Evolutionary conservation across 1,140 invertebrate genomes (phyloP), one percentile per base, ranked within the genome.

Genomic region (Drosophila punjabiensis): DNA sequence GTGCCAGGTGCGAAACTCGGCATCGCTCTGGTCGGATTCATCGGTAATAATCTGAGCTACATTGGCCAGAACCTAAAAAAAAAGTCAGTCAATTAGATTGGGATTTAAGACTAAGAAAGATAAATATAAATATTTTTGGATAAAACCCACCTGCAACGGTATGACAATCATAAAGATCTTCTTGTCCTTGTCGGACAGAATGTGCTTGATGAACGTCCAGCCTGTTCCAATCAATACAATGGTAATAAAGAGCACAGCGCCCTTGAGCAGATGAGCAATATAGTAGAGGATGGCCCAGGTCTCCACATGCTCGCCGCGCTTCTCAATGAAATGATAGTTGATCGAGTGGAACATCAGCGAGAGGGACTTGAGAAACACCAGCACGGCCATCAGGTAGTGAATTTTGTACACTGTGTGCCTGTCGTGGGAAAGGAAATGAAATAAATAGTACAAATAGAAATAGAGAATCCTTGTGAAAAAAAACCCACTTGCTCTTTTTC

Each of bases 81-180:
- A 3, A 3, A 37, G 8, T 24, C 24, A 24, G 1, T 24, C 24
- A 24, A 3, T n/a, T n/a, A 37, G 4, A 33, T 13, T 5, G n/a
- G 8, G 3, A 4, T 6, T 24, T n/a, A 20, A 28, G 10, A 13
- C 3, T 14, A 13, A 1, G 13, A 8, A 13, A 11, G 18, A 10
- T 30, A 13, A 20, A n/a, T 2, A 39, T 16, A 24, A 11, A 55
- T 20, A 14, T 14, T 33, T 14, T 2, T 18, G 11, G 13, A 24
- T 10, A 4, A 16, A 33, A 69, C 48, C 90, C 91, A 98, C 98
- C 95, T 99, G 99, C 39, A 99, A 94, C 11, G 99, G 98, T 88
- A 99, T 98, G 35, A 99, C 97, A 89, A 99, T 97, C 96, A 99
- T 98, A 91, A 99, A 99, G n/a, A 99, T 95, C 93, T 98, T 99